phyloP scores from a whole-genome alignment of 2,888 invertebrate species.

The Ernsta delagoae region DNA sequence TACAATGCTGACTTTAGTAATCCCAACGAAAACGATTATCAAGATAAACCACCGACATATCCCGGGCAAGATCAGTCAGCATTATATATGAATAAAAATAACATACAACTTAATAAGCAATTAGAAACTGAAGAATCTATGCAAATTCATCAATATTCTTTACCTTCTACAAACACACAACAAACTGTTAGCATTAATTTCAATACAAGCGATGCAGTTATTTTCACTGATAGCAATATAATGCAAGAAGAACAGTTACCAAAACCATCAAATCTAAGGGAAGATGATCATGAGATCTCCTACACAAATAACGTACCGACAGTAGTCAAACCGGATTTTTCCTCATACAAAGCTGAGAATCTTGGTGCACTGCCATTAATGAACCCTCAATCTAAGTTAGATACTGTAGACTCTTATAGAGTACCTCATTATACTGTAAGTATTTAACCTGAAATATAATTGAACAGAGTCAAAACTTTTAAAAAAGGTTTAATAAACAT shows the following conservation, averaged over 20 bases:
- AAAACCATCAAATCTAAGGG: conserved; percentile 64
- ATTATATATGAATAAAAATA: conserved; percentile 20
- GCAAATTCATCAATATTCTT: conserved; percentile 46
- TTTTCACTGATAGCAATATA: conserved; percentile 47
- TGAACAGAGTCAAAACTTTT: too few species aligned
- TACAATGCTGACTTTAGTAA: conserved; percentile 19
- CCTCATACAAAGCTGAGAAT: conserved; percentile 66
- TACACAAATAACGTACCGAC: conserved; percentile 65
- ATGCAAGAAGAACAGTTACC: conserved; percentile 61
- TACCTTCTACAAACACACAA: conserved; percentile 18
- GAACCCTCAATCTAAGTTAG: conserved; percentile 69
- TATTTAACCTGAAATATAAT: too few species aligned
- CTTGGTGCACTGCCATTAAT: conserved; percentile 72
- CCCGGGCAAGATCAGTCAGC: conserved; percentile 1
- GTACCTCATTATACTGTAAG: conserved; percentile 80
- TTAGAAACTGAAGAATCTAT: conserved; percentile 49
- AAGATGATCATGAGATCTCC: conserved; percentile 58
- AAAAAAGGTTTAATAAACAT: too few species aligned
- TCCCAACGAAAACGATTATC: conserved; percentile 17
- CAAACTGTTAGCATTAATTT: conserved; percentile 5
- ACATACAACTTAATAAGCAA: conserved; percentile 28
- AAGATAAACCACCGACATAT: conserved; percentile 12
- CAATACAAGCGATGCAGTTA: conserved; percentile 19
- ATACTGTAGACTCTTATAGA: conserved; percentile 71
- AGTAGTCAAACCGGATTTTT: conserved; percentile 54